Evolutionary conservation across 2,888 invertebrate species (phyloP).

Genomic region (Oxycera nigricornis): DNA sequence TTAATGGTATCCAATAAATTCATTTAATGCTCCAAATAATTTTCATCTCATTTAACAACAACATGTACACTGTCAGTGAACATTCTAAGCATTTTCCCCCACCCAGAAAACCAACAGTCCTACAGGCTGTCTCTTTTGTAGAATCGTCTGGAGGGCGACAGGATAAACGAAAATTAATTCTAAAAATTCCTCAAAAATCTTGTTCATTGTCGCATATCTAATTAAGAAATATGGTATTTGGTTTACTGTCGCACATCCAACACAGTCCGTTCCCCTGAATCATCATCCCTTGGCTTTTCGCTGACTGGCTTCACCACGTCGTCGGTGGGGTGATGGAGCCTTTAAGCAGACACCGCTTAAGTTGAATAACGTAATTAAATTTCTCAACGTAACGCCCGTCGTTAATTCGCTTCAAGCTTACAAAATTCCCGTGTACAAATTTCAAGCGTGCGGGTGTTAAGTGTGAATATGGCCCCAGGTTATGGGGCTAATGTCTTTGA

Average conservation of each 20-base stretch:
- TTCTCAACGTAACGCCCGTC: conserved; percentile 31
- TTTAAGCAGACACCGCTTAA: conserved; percentile 15
- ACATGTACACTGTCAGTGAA: not conserved
- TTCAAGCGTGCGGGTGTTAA: not conserved
- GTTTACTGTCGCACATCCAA: conserved; percentile 11
- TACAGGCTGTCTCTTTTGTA: no score
- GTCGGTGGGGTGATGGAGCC: not conserved
- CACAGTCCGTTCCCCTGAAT: not conserved
- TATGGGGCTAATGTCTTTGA: not conserved
- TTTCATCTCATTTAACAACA: conserved; percentile 1
- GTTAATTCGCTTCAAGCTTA: conserved; percentile 31
- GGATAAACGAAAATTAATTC: conserved; percentile 24
- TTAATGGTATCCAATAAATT: not conserved
- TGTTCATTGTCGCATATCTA: conserved; percentile 36
- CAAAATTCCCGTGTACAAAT: conserved; percentile 32
- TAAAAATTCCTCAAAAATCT: conserved; percentile 18
- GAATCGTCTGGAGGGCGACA: not conserved
- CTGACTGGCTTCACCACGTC: not conserved
- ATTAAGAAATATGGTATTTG: conserved; percentile 37
- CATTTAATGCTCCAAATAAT: not conserved
- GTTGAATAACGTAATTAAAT: conserved; percentile 35
- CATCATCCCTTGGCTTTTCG: not conserved
- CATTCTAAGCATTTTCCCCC: not conserved
- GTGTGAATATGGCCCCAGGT: not conserved
- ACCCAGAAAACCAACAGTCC: no score